A percentile compares a stretch with the other conserved stretches of the same genome.
These are phyloP conservation scores for Zalophus californianus DNA, from an alignment of 2,797 vertebrate species.

Conservation along the genomic window DNA sequence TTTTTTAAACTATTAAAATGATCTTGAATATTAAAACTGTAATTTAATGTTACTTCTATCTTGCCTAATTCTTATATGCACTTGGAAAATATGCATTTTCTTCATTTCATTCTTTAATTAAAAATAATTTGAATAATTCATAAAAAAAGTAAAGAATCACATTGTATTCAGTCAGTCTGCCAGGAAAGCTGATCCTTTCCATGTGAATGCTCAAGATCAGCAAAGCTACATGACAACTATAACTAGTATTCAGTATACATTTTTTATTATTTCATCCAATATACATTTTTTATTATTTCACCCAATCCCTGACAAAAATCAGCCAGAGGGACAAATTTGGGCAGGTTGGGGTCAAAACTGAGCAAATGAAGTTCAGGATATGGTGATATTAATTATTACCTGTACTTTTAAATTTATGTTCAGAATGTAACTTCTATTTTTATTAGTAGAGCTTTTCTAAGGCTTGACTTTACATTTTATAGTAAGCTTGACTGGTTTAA, in stretches of 20 bases:
- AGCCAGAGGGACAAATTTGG: background rate
- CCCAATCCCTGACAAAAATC: background rate
- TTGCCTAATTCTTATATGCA: background rate
- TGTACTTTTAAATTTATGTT: background rate
- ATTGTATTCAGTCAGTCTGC: background rate
- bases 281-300: background rate
- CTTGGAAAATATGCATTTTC: background rate
- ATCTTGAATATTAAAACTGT: background rate
- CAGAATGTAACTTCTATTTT: background rate
- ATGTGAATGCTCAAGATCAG: background rate
- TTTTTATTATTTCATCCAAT: background rate
- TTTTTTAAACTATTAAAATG: background rate
- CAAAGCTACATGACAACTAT: background rate
- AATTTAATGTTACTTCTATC: background rate
- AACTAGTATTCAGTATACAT: background rate
- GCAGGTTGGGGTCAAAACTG: background rate
- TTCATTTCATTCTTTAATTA: background rate
- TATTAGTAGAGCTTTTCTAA: background rate
- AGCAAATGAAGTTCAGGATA: background rate
- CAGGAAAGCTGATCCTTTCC: background rate
- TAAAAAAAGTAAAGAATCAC: background rate
- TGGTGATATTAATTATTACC: background rate
- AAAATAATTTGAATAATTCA: conserved; percentile 12
- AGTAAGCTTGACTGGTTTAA: background rate
- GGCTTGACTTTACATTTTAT: background rate